These are phyloP conservation scores for Coregonus sp. DNA, from an alignment of 2,797 vertebrate species.

Conservation along the genomic window DNA sequence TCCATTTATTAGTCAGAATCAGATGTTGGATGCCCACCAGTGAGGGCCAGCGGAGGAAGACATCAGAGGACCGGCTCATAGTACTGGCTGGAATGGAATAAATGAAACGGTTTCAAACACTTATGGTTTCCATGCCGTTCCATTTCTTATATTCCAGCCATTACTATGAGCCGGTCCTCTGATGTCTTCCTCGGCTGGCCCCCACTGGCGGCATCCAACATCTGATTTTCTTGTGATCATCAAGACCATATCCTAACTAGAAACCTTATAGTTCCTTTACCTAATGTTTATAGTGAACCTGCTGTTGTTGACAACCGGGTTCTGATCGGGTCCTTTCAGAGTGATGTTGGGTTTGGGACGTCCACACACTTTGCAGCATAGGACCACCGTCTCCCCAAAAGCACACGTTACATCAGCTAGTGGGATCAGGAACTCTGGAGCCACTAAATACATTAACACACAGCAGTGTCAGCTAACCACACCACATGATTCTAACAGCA, in stretches of 20 bases:
- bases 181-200: too few species aligned
- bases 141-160: too few species aligned
- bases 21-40: neutral
- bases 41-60: neutral
- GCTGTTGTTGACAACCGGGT: conserved; percentile 85
- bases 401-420: conserved; percentile 91
- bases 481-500: neutral
- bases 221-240: neutral
- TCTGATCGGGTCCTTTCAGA: conserved; percentile 95
- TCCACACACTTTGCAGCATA: conserved; percentile 95
- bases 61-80: neutral
- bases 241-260: neutral
- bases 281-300: conserved; percentile 81
- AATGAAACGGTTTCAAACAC: neutral
- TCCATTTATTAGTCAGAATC: neutral
- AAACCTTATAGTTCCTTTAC: conserved; percentile 45
- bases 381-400: conserved; percentile 91
- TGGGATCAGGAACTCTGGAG: conserved; percentile 94
- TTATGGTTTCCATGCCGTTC: too few species aligned
- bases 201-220: neutral
- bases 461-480: neutral
- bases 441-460: conserved; percentile 75
- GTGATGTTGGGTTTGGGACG: conserved; percentile 90
- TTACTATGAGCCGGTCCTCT: too few species aligned
- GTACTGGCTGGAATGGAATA: neutral